Base-by-base conservation (phyloP, 2,797 vertebrate species). In the Lagodon rhomboides region DNA sequence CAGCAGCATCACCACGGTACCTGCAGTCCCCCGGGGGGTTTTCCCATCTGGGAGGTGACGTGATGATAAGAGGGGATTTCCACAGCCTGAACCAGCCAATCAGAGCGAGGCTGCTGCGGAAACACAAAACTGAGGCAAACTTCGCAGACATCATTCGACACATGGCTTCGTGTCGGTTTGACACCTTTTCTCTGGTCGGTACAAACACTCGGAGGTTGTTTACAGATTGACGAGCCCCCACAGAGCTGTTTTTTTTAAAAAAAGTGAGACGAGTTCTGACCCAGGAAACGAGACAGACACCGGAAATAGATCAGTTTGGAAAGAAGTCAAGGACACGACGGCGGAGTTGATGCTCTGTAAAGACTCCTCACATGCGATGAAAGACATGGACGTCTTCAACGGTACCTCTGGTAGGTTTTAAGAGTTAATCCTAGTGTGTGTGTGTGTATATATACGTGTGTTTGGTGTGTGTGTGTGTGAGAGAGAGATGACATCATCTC, bases 51-150 rank as follows among this genome's bases (percentile, higher is more conserved):
- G 67, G 80, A 84, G 67, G 18, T 58, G 85, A 79, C 91, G 90
- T 87, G 20, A 59, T 41, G 27, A 25, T 1, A 34, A 34, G 54
- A 50, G 95, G 95, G 95, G 91, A 93, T 95, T 96, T 95, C 95
- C 94, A 89, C 64, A 11, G n/a, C 2, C 17, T 0, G 0, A 25
- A 12, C 0, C 55, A 53, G 70, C 85, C 73, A 83, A 79, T 87
- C 78, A 59, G 75, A 80, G 80, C 68, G 13, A n/a, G 4, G 47
- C 22, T 18, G 16, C 10, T 30, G 44, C 60, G 66, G 66, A 85
- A 84, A 18, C n/a, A 13, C 73, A 51, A 10, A 55, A 55, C 12
- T 47, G 4, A 30, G 0, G 25, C 20, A 3, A 43, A 17, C 18
- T 20, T 0, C 0, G 0, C 15, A 41, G 3, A 6, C 34, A 1